These are phyloP conservation scores for Acanthurus lineatus DNA, from an alignment of 2,797 vertebrate genomes.

Conservation along the genomic window DNA sequence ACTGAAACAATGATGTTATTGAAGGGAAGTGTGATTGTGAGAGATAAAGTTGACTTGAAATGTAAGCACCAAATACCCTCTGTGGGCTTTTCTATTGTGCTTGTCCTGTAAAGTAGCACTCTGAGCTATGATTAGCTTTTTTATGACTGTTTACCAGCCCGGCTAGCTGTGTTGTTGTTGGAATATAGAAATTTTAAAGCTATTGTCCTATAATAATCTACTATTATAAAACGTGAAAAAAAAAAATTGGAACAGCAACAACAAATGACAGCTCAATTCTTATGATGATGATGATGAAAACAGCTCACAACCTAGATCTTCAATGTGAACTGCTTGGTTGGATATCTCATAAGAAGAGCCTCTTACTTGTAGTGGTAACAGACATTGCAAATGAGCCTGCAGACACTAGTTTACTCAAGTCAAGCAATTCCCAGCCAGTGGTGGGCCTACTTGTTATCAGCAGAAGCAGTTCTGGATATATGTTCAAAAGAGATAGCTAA, in stretches of 20 bases:
- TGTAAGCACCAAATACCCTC: conserved; percentile 24
- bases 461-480: no score
- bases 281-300: not conserved
- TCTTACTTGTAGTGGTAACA: not conserved
- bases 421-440: not conserved
- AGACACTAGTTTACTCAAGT: not conserved
- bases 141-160: conserved; percentile 42
- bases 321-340: not conserved
- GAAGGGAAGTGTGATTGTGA: conserved; percentile 72
- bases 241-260: conserved; percentile 4
- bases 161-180: conserved; percentile 27
- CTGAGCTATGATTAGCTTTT: conserved; percentile 33
- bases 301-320: not conserved
- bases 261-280: not conserved
- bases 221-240: not conserved
- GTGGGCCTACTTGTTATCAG: not conserved
- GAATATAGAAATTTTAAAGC: conserved; percentile 1
- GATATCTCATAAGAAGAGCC: not conserved
- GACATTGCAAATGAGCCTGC: not conserved
- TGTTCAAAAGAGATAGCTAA: no score
- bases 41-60: conserved; percentile 59
- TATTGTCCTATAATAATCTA: conserved; percentile 1
- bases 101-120: conserved; percentile 6
- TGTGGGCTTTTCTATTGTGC: conserved; percentile 29
- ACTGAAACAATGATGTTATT: conserved; percentile 77